A percentile compares a stretch with the other conserved stretches of the same genome.
Conservation (phyloP, 2,113 vertebrate species). For the Archilochus colubris region DNA sequence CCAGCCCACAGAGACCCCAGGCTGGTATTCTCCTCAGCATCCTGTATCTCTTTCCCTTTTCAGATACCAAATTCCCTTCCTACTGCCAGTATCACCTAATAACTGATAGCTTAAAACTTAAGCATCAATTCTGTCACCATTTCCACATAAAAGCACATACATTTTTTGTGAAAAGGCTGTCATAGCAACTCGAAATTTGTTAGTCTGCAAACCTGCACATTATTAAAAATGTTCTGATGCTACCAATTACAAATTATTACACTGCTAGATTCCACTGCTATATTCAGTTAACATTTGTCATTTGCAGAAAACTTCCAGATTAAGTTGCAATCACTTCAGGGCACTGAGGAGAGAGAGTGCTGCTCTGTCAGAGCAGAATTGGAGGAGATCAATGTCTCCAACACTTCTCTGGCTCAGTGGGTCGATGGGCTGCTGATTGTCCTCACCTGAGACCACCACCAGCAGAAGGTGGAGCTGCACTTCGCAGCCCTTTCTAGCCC, state of each 20-base stretch:
- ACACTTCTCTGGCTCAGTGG: background rate
- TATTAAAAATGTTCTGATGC: constrained; percentile 28
- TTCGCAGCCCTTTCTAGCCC: too few species aligned
- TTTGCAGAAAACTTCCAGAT: background rate
- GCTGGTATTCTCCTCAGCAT: background rate
- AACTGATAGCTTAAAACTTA: background rate
- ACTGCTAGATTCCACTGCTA: background rate
- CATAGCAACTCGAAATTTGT: constrained; percentile 33
- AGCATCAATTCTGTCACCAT: background rate
- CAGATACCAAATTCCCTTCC: background rate
- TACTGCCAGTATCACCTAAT: background rate
- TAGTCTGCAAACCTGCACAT: constrained; percentile 6
- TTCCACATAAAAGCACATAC: background rate
- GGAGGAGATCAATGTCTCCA: constrained; percentile 18
- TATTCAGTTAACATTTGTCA: constrained; percentile 24
- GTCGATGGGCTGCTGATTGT: background rate
- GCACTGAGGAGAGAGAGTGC: background rate
- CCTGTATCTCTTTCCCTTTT: background rate
- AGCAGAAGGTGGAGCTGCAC: too few species aligned
- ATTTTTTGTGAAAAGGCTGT: constrained; percentile 43
- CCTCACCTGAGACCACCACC: too few species aligned
- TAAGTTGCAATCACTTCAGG: background rate
- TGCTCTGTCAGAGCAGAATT: background rate
- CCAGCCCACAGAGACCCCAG: background rate
- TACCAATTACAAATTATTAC: constrained; percentile 3